Conservation (phyloP, 2,888 invertebrate genomes). For the Byasa hedistus region DNA sequence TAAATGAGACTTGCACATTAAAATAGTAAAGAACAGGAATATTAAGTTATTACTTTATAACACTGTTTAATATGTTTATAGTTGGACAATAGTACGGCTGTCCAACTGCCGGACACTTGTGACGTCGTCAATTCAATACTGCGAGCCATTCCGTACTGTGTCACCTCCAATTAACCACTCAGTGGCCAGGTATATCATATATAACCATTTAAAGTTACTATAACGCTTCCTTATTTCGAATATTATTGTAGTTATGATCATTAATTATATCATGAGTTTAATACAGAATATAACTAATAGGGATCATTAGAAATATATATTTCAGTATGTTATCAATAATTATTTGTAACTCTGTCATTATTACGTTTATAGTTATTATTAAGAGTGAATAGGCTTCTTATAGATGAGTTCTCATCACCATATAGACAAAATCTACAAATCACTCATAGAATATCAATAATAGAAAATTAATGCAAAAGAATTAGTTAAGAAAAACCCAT, state of each 20-base stretch:
- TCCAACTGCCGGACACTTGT: slow-evolving; percentile 56
- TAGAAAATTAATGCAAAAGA: background rate
- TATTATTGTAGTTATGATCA: slow-evolving; percentile 3
- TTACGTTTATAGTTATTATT: background rate
- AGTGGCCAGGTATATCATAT: background rate
- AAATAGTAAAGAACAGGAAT: too few species aligned
- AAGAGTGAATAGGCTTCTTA: too few species aligned
- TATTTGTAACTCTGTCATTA: background rate
- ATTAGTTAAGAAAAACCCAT: too few species aligned
- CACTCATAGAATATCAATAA: too few species aligned
- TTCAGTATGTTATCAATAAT: background rate
- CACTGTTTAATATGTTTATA: slow-evolving; percentile 36
- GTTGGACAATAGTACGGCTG: slow-evolving; percentile 55
- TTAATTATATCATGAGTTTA: background rate
- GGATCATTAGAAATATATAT: background rate
- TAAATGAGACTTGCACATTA: too few species aligned
- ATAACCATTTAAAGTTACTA: slow-evolving; percentile 13
- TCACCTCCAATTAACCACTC: slow-evolving; percentile 49
- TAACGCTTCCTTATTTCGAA: slow-evolving; percentile 14
- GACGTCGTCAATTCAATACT: slow-evolving; percentile 65
- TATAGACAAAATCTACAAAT: too few species aligned
- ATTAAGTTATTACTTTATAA: too few species aligned
- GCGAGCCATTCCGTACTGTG: slow-evolving; percentile 69
- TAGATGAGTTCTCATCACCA: too few species aligned
- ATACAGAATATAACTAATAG: background rate